Evolutionary conservation across 2,888 invertebrate species (phyloP), one percentile per base, ranked within the genome.

Genomic region (Machimus atricapillus): DNA sequence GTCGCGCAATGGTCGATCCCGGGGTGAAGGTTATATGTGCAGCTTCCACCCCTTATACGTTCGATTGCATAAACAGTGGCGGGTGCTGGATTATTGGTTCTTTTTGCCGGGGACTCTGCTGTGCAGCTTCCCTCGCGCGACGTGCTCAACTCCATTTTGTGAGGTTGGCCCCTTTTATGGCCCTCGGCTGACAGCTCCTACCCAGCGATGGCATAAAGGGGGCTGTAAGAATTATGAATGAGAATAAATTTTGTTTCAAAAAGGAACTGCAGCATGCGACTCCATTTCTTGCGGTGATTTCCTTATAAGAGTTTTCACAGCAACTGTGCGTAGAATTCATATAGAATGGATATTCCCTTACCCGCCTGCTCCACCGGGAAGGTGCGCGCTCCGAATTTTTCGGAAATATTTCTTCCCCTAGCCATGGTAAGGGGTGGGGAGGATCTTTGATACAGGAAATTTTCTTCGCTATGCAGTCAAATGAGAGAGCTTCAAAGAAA

Each of bases 21-120:
- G 85, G 85, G 85, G 85, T 74, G 85, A 74, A 85, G 85, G 85
- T 85, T 85, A 74, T 85, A 43, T 85, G 85, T 85, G 85, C 74
- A 85, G 74, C 43, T 43, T 37, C 85, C 58, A 74, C 46, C 46
- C 74, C n/a, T 52, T 74, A 73, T 85, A 85, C 85, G 85, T 85
- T 85, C 85, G 74, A 85, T 85, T 85, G 73, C 85, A 85, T 85
- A 85, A 85, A 85, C 85, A 85, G 85, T 85, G 85, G 85, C 85
- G 74, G 85, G 74, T n/a, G 82, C 66, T 82, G 85, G 85, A 85
- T 85, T 85, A 85, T 85, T 85, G 85, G 85, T 85, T 43, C 46
- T 85, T 40, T 73, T 74, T 43, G 19, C 27, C 23, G 19, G 16
- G 8, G 43, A 37, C 37, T 43, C 73, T 85, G 66, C 74, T 19